Evolutionary conservation across 1,140 invertebrate genomes (phyloP).

Genomic region (Dolichoris vasculosae): DNA sequence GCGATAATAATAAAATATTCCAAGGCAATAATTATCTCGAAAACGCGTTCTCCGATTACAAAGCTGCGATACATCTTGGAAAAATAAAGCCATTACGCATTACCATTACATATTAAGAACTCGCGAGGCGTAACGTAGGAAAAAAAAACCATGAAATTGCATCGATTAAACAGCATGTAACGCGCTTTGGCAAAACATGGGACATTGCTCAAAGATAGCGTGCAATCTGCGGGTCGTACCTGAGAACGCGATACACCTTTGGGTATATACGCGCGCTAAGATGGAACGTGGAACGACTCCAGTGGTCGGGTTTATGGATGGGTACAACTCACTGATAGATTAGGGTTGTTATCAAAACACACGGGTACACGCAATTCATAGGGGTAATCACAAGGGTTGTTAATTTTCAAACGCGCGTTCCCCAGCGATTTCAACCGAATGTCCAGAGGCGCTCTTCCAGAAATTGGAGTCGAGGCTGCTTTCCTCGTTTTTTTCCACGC

Average conservation of each 20-base stretch:
- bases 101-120: background rate
- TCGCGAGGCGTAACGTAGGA: background rate
- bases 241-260: background rate
- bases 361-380: background rate
- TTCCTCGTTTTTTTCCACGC: too few relatives aligned
- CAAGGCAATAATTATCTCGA: too few relatives aligned
- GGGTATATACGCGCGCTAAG: background rate
- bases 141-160: background rate
- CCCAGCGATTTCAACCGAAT: background rate
- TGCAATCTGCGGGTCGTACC: background rate
- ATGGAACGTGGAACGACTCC: background rate
- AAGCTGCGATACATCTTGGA: too few relatives aligned
- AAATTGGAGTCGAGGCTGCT: background rate
- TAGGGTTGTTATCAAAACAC: background rate
- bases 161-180: slow-evolving; percentile 2
- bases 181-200: slow-evolving; percentile 23
- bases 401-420: background rate
- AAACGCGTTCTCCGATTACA: too few relatives aligned
- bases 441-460: background rate
- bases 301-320: background rate
- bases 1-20: too few relatives aligned
- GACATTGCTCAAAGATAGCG: background rate
- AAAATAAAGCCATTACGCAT: background rate
- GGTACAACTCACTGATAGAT: background rate
- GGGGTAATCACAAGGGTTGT: background rate